Base-by-base conservation (phyloP, 1,140 invertebrate genomes). In the Doryteuthis pealeii region DNA sequence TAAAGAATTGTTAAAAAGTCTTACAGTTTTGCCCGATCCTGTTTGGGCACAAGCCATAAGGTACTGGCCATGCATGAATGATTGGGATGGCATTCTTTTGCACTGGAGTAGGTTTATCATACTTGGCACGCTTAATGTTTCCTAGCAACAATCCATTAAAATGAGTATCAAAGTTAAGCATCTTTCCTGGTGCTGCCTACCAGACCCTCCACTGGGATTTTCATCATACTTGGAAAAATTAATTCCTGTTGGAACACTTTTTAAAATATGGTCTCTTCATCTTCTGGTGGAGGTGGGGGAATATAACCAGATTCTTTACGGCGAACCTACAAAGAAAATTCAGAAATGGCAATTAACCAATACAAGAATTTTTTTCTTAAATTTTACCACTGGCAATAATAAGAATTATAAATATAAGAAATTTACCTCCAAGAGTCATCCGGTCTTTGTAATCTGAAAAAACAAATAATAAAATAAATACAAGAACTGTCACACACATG, bases 21-120 rank as follows among this genome's bases (percentile, higher is more conserved):
- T 88, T 87, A 91, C 91, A 18, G 96, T 98, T 91, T 99, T 99
- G 45, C 97, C 97, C 0, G 96, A 98, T 0, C 97, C 97, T 54
- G 97, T 99, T 88, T 99, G 96, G 0, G 97, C 97, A 87, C 97
- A 99, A 0, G 93, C 96, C 96, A 99, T 99, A 12, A 99, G 80
- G 89, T 99, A 96, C 66, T 95, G 87, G 6, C 92, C 92, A 0
- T n/a, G 75, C 88, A 83, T 92, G 86, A 54, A 99, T 92, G 22
- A 94, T 93, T 0, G 97, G 96, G 67, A 98, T 92, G 0, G 95
- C 92, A 78, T 94, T 89, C 82, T 97, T 96, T 84, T 99, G 97
- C 54, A 99, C 93, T 0, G 97, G 96, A 0, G 97, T 99, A 0
- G 96, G 96, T 79, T 92, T 93, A 0, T 80, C 91, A 84, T 99